Percentiles rank a stretch among this genome's conserved stretches.
phyloP scores from a whole-genome alignment of 2,888 invertebrate species.

The Hipparchia sbordonii region DNA sequence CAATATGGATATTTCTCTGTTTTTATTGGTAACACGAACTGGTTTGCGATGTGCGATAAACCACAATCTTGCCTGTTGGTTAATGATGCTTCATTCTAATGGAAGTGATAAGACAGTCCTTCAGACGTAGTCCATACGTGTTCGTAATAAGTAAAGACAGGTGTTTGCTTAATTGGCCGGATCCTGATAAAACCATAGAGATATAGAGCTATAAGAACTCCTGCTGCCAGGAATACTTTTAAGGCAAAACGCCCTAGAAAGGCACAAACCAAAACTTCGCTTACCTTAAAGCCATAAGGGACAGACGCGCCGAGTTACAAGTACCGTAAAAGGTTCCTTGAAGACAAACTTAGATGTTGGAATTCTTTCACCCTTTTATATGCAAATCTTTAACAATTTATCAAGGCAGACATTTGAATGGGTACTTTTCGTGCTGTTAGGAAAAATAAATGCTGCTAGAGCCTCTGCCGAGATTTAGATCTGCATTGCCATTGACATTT shows the following conservation, averaged over 20 bases:
- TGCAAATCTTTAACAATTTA: conserved; percentile 75
- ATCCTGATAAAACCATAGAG: neutral
- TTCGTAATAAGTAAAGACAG: neutral
- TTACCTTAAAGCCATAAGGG: neutral
- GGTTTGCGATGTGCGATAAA: neutral
- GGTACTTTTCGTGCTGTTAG: conserved; percentile 55
- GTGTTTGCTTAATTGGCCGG: neutral
- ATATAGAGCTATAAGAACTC: neutral
- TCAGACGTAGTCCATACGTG: too few relatives aligned
- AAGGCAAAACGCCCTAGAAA: neutral
- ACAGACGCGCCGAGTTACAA: conserved; percentile 44
- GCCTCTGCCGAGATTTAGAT: conserved; percentile 22
- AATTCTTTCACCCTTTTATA: conserved; percentile 63
- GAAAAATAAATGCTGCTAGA: conserved; percentile 37
- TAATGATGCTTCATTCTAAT: neutral
- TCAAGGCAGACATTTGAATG: conserved; percentile 74
- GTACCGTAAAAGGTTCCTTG: conserved; percentile 55
- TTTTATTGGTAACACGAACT: neutral
- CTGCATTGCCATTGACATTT: conserved; percentile 1
- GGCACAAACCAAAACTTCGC: conserved; percentile 2
- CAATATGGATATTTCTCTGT: neutral
- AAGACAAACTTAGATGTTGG: conserved; percentile 59
- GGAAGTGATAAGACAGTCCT: conserved; percentile 2
- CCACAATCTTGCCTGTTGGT: neutral
- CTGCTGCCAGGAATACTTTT: neutral